Evolutionary conservation across 2,113 vertebrate species (phyloP).

Genomic region (Helogale parvula): DNA sequence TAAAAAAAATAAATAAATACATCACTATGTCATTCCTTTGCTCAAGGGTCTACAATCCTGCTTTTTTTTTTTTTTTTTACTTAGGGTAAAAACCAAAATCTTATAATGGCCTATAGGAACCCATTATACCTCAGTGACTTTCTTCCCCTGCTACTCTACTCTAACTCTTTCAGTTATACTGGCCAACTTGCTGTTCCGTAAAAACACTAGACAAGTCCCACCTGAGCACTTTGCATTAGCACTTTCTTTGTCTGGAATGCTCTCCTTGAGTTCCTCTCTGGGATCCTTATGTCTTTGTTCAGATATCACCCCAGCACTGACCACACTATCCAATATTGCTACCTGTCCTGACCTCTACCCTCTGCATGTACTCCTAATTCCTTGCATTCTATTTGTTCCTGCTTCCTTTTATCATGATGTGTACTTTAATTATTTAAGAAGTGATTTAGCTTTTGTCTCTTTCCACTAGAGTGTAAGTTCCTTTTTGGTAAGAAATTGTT

Average conservation of each 20-base stretch:
- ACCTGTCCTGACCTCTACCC: not conserved
- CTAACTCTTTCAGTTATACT: not conserved
- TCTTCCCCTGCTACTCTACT: not conserved
- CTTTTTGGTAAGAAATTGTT: not conserved
- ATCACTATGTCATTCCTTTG: not conserved
- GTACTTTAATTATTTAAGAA: not conserved
- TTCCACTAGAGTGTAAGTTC: not conserved
- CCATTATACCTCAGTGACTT: not conserved
- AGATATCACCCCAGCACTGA: not conserved
- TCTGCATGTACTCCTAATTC: not conserved
- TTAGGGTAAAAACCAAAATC: not conserved
- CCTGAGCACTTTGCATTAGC: not conserved
- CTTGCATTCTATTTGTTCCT: not conserved
- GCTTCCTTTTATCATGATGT: not conserved
- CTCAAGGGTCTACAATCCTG: not conserved
- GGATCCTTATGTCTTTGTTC: not conserved
- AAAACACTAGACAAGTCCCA: not conserved
- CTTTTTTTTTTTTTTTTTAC: not conserved
- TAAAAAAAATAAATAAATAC: too few relatives aligned
- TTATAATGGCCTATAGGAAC: not conserved
- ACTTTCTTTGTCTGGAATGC: not conserved
- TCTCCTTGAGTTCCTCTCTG: not conserved
- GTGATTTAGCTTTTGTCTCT: not conserved
- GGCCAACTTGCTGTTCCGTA: not conserved
- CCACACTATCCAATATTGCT: not conserved